These are phyloP conservation scores for Melolontha melolontha DNA, from an alignment of 2,888 invertebrate genomes.

Conservation along the genomic window DNA sequence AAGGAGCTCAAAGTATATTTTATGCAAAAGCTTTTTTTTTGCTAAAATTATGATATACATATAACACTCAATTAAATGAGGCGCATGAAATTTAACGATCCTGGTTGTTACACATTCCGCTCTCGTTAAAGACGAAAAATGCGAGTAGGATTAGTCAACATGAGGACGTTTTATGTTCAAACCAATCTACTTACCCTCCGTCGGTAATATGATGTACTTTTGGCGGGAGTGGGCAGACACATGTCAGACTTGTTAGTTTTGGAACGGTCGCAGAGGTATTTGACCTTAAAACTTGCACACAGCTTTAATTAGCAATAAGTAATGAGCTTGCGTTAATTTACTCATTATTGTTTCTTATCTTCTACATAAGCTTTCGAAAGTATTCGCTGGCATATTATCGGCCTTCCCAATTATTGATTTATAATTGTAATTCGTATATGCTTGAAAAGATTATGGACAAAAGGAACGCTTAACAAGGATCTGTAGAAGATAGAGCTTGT, in stretches of 20 bases:
- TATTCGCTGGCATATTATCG: background rate
- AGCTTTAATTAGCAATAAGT: conserved; percentile 43
- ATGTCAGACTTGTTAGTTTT: conserved; percentile 37
- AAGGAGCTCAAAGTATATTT: conserved; percentile 17
- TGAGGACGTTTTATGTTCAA: conserved; percentile 18
- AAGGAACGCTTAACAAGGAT: too few species aligned
- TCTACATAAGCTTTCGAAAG: background rate
- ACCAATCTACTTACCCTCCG: conserved; percentile 21
- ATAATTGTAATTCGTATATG: too few species aligned
- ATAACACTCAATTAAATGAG: conserved; percentile 33
- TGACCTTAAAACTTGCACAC: conserved; percentile 17
- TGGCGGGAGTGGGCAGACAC: conserved; percentile 26
- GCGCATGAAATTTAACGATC: conserved; percentile 18
- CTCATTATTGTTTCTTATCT: conserved; percentile 43
- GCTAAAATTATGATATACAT: conserved; percentile 33
- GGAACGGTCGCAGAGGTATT: conserved; percentile 22
- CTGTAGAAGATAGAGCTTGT: too few species aligned
- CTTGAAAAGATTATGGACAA: too few species aligned
- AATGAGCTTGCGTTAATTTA: conserved; percentile 44
- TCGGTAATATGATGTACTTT: conserved; percentile 15
- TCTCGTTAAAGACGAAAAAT: conserved; percentile 5
- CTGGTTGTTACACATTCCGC: background rate
- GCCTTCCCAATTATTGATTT: background rate
- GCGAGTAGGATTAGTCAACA: conserved; percentile 6
- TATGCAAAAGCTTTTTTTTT: conserved; percentile 29